Evolutionary conservation across 2,113 vertebrate genomes (phyloP).

Genomic region (Nesogale talazaci): DNA sequence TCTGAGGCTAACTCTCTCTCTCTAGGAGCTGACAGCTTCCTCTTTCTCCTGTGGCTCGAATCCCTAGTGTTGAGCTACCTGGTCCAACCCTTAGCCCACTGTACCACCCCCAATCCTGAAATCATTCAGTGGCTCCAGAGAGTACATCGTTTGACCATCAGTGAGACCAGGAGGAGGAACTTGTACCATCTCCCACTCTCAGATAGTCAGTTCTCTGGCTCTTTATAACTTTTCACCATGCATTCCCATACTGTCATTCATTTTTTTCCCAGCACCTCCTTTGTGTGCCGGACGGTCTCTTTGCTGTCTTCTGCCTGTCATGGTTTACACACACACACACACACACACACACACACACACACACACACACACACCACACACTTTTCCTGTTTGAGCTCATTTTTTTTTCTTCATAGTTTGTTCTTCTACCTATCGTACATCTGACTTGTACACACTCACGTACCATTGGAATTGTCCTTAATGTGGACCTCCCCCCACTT

Average conservation of each 20-base stretch:
- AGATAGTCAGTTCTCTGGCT: not conserved
- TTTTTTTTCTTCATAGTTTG: too few species aligned
- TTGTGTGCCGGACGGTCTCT: not conserved
- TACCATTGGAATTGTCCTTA: fast-evolving
- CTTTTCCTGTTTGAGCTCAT: not conserved
- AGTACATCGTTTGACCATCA: fast-evolving
- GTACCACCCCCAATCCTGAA: too few species aligned
- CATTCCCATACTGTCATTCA: not conserved
- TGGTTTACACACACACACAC: too few species aligned
- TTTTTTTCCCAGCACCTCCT: not conserved
- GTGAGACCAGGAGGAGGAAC: fast-evolving
- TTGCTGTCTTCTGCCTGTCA: not conserved
- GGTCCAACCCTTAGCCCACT: too few species aligned
- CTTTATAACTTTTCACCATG: not conserved
- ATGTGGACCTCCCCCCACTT: too few species aligned
- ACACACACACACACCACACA: too few species aligned
- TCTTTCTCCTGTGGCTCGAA: too few species aligned
- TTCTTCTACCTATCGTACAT: fast-evolving
- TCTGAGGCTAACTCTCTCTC: too few species aligned
- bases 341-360: too few species aligned
- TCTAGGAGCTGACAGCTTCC: too few species aligned
- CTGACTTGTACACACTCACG: not conserved
- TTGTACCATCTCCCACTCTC: fast-evolving
- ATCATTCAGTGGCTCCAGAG: not conserved
- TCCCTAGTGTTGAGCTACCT: too few species aligned